Evolutionary conservation across 2,797 vertebrate species (phyloP).

Genomic region (Iguana delicatissima): DNA sequence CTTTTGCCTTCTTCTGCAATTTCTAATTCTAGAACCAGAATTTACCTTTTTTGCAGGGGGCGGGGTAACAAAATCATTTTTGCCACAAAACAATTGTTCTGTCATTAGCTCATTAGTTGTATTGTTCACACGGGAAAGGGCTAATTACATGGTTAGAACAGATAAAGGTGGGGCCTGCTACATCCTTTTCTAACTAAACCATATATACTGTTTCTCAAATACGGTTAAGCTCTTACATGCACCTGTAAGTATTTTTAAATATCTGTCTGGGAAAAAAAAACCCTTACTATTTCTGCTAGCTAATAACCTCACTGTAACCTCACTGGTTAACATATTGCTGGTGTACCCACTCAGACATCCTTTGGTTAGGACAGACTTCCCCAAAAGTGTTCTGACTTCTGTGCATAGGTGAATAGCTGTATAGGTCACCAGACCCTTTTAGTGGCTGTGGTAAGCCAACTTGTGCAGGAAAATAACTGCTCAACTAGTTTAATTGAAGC

Average conservation of each 20-base stretch:
- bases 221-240: neutral
- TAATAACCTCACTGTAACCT: neutral
- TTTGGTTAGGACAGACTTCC: rapidly evolving
- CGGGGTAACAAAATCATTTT: neutral
- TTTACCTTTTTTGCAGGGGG: neutral
- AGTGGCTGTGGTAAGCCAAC: constrained; percentile 25
- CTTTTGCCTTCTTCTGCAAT: too few species aligned
- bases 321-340: rapidly evolving
- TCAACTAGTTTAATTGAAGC: constrained; percentile 22
- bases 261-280: neutral
- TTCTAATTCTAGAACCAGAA: too few species aligned
- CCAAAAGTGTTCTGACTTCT: neutral
- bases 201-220: neutral
- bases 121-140: neutral
- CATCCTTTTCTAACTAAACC: neutral
- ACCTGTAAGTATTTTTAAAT: neutral
- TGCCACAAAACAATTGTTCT: neutral
- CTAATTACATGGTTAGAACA: neutral
- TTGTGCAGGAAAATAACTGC: neutral
- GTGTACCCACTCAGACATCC: constrained; percentile 20
- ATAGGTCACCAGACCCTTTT: neutral
- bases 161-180: neutral
- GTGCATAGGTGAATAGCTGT: neutral
- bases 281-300: neutral
- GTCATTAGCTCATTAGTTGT: neutral